Percentiles rank a stretch among this genome's conserved stretches.
Conservation (phyloP, 1,140 invertebrate species). For the Heliconius hermathena region DNA sequence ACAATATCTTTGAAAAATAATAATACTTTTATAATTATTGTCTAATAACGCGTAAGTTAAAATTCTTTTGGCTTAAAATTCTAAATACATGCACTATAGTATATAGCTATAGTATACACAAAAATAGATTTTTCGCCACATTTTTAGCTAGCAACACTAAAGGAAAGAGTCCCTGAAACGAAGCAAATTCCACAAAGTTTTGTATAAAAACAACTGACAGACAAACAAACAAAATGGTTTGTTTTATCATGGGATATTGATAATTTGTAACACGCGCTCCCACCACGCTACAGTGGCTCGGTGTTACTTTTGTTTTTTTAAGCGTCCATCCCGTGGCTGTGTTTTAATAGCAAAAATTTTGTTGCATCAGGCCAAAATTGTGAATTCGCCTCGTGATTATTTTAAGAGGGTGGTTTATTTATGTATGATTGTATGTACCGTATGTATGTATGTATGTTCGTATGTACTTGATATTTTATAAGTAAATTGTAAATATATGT, state of each 20-base stretch:
- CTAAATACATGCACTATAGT: too few species aligned
- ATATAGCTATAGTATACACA: background rate
- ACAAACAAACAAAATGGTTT: slow-evolving; percentile 66
- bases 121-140: background rate
- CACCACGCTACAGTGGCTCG: slow-evolving; percentile 13
- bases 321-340: slow-evolving; percentile 35
- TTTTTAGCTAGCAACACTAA: background rate
- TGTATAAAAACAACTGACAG: slow-evolving; percentile 67
- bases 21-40: too few species aligned
- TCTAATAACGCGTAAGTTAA: too few species aligned
- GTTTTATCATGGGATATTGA: slow-evolving; percentile 80
- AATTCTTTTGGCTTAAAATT: too few species aligned
- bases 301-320: slow-evolving; percentile 37
- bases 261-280: slow-evolving; percentile 70
- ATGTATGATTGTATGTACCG: background rate
- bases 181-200: slow-evolving; percentile 47
- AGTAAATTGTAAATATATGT: too few species aligned
- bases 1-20: too few species aligned
- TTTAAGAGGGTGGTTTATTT: slow-evolving; percentile 12
- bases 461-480: too few species aligned
- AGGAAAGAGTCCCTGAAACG: slow-evolving; percentile 26
- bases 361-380: background rate
- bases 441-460: background rate
- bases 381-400: background rate
- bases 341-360: slow-evolving; percentile 45